Evolutionary conservation across 2,797 vertebrate species (phyloP).

Genomic region (Hippopotamyrus pictus): DNA sequence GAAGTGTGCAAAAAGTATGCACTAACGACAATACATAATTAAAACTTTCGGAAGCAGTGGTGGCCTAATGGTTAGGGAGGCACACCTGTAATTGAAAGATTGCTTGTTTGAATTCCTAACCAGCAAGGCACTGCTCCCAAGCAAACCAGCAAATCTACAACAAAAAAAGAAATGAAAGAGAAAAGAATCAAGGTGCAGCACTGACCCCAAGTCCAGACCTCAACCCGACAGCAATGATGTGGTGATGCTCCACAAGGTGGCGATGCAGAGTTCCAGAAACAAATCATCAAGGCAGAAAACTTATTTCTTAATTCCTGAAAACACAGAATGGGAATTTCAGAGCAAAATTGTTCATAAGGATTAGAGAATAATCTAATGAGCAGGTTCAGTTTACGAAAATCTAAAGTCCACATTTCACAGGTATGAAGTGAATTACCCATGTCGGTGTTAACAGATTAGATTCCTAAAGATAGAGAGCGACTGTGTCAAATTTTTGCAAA

Average conservation of each 20-base stretch:
- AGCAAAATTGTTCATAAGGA: not conserved
- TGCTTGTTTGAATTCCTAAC: not conserved
- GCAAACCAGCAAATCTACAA: not conserved
- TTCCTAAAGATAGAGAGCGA: not conserved
- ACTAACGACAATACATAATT: not conserved
- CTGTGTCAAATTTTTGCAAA: too few relatives aligned
- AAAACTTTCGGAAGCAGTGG: not conserved
- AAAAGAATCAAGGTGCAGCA: not conserved
- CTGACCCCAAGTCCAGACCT: not conserved
- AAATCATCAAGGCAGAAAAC: not conserved
- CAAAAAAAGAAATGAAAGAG: not conserved
- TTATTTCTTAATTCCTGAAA: not conserved
- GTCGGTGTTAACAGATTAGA: not conserved
- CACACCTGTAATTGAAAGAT: not conserved
- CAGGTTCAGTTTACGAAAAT: not conserved
- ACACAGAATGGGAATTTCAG: not conserved
- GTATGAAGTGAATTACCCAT: not conserved
- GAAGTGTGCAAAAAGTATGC: slow-evolving; percentile 56
- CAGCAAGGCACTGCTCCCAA: not conserved
- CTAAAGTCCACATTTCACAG: not conserved
- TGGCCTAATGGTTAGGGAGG: not conserved
- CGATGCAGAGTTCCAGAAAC: not conserved
- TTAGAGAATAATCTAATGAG: not conserved
- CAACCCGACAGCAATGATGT: not conserved
- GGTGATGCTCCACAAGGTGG: not conserved